phyloP scores from a whole-genome alignment of 1,140 invertebrate genomes.

The Chrysopa pallens region DNA sequence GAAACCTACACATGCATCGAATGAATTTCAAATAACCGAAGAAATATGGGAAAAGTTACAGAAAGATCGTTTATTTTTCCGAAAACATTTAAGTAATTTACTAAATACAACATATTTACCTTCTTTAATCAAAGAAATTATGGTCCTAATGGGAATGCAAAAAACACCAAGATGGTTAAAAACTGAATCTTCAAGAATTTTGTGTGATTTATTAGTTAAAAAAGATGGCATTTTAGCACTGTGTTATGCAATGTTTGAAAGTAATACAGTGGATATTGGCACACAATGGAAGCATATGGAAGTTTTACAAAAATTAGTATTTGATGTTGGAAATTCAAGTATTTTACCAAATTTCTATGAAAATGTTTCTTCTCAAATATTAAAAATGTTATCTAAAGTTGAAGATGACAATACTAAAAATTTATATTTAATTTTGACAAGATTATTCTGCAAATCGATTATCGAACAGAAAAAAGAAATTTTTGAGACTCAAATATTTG shows the following conservation, averaged over 20 bases:
- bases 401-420: too few relatives aligned
- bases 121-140: conserved; percentile 44
- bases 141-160: conserved; percentile 39
- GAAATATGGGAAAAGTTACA: conserved; percentile 31
- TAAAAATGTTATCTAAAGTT: too few relatives aligned
- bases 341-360: conserved; percentile 25
- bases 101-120: conserved; percentile 35
- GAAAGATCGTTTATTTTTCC: conserved; percentile 31
- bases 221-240: conserved; percentile 39
- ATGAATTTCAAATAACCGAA: conserved; percentile 25
- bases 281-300: conserved; percentile 46
- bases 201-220: conserved; percentile 34
- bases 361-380: conserved; percentile 27
- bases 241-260: conserved; percentile 39
- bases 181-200: conserved; percentile 33
- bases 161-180: conserved; percentile 43
- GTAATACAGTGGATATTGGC: conserved; percentile 23
- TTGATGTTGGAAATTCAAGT: conserved; percentile 27
- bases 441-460: too few relatives aligned
- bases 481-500: too few relatives aligned
- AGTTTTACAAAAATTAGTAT: conserved; percentile 40
- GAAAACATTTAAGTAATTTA: conserved; percentile 29
- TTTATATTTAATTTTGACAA: too few relatives aligned
- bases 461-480: too few relatives aligned
- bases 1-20: conserved; percentile 25